A percentile compares a stretch with the other conserved stretches of the same genome.
These are phyloP conservation scores for Atethmia centrago DNA, from an alignment of 2,888 invertebrate genomes.

Conservation along the genomic window DNA sequence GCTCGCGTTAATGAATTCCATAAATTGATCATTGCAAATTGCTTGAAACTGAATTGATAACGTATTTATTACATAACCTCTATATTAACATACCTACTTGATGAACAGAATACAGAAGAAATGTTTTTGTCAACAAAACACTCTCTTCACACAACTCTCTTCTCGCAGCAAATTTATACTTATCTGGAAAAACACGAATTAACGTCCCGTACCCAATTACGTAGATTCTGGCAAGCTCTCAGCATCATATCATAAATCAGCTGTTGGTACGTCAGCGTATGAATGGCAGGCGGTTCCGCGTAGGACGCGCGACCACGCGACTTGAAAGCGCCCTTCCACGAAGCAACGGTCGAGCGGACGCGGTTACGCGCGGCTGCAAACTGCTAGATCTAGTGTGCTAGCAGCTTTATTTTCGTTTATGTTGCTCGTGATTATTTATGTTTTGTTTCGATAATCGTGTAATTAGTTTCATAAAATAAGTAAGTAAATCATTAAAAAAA, in stretches of 20 bases:
- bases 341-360: slow-evolving; percentile 72
- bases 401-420: slow-evolving; percentile 57
- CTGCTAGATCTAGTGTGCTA: slow-evolving; percentile 53
- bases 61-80: neutral
- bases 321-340: slow-evolving; percentile 77
- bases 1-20: slow-evolving; percentile 24
- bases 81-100: neutral
- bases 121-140: slow-evolving; percentile 5
- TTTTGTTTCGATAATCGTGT: slow-evolving; percentile 14
- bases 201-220: slow-evolving; percentile 55
- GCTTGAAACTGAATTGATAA: slow-evolving; percentile 16
- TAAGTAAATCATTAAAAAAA: neutral
- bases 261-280: slow-evolving; percentile 40
- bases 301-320: slow-evolving; percentile 44
- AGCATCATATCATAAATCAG: slow-evolving; percentile 62
- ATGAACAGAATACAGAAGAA: neutral
- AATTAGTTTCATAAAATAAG: slow-evolving; percentile 9
- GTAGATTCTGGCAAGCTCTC: slow-evolving; percentile 60
- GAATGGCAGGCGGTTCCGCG: slow-evolving; percentile 55
- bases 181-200: slow-evolving; percentile 52
- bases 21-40: slow-evolving; percentile 7
- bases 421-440: slow-evolving; percentile 31
- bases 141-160: slow-evolving; percentile 2
- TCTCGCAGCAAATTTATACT: slow-evolving; percentile 30
- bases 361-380: slow-evolving; percentile 67